Conservation (phyloP, 2,113 vertebrate species). For the Onychorhynchus coronatus region DNA sequence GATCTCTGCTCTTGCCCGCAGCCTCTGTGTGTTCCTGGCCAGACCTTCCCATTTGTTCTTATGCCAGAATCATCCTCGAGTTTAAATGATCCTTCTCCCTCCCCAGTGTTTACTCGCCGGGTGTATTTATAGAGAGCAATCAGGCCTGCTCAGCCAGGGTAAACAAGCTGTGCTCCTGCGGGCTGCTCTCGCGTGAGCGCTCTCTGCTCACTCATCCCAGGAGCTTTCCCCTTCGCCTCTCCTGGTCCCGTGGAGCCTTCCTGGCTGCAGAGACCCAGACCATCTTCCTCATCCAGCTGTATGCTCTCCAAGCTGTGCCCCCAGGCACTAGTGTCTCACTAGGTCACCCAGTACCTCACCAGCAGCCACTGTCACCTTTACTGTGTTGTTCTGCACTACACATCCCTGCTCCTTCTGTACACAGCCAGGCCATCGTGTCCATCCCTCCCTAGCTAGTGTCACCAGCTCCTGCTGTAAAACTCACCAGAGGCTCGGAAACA, state of each 20-base stretch:
- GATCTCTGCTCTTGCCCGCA: not conserved
- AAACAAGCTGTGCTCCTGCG: conserved; percentile 54
- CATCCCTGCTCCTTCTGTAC: not conserved
- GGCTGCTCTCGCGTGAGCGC: conserved; percentile 30
- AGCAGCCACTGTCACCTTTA: not conserved
- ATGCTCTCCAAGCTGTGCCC: not conserved
- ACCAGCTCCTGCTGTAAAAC: not conserved
- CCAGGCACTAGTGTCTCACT: not conserved
- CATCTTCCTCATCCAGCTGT: not conserved
- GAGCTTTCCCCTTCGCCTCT: not conserved
- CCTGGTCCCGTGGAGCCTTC: not conserved
- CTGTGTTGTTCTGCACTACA: not conserved
- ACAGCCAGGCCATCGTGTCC: not conserved
- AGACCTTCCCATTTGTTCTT: conserved; percentile 48
- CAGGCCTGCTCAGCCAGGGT: conserved; percentile 67
- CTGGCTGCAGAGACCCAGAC: rapidly evolving
- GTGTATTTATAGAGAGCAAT: conserved; percentile 71
- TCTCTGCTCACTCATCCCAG: conserved; percentile 2
- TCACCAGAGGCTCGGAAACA: not conserved
- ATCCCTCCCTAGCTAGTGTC: not conserved
- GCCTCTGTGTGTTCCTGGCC: not conserved
- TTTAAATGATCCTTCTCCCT: conserved; percentile 50
- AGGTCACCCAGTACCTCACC: not conserved
- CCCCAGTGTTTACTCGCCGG: conserved; percentile 49
- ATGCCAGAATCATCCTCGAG: conserved; percentile 47